Conservation (phyloP, 2,888 invertebrate genomes). For the Gymnoscelis rufifasciata region DNA sequence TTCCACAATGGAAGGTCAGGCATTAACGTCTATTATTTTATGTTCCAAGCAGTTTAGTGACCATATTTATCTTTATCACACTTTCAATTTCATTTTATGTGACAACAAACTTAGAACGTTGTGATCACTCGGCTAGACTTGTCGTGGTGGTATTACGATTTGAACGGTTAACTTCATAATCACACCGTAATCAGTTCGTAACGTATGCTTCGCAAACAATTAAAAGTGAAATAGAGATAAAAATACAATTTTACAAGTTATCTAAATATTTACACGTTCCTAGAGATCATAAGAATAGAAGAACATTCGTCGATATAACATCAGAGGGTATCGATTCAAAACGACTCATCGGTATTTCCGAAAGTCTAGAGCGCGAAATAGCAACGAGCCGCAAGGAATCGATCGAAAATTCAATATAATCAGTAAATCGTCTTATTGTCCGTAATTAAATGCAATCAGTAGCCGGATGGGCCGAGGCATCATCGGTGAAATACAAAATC, state of each 20-base stretch:
- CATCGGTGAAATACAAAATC: constrained; percentile 7
- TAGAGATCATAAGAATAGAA: constrained; percentile 31
- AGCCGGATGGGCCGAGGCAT: background rate
- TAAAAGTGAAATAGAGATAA: constrained; percentile 20
- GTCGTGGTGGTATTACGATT: too few relatives aligned
- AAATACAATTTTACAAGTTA: constrained; percentile 14
- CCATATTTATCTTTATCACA: constrained; percentile 22
- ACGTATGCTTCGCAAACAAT: background rate
- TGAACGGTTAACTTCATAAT: background rate
- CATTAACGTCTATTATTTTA: constrained; percentile 20
- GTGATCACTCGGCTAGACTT: background rate
- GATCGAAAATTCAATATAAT: constrained; percentile 24
- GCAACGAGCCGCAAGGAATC: constrained; percentile 22
- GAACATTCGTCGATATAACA: constrained; percentile 13
- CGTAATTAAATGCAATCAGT: background rate
- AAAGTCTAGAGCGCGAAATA: constrained; percentile 9
- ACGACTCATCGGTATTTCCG: constrained; percentile 16
- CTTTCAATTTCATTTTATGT: constrained; percentile 7
- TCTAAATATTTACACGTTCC: constrained; percentile 28
- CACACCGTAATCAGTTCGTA: constrained; percentile 1
- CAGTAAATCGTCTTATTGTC: constrained; percentile 33
- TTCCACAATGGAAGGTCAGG: constrained; percentile 29
- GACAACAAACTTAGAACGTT: background rate
- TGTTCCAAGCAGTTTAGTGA: constrained; percentile 24
- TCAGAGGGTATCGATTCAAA: constrained; percentile 5